These are phyloP conservation scores for Peromyscus aztecus DNA, from an alignment of 2,797 vertebrate genomes.

Conservation along the genomic window DNA sequence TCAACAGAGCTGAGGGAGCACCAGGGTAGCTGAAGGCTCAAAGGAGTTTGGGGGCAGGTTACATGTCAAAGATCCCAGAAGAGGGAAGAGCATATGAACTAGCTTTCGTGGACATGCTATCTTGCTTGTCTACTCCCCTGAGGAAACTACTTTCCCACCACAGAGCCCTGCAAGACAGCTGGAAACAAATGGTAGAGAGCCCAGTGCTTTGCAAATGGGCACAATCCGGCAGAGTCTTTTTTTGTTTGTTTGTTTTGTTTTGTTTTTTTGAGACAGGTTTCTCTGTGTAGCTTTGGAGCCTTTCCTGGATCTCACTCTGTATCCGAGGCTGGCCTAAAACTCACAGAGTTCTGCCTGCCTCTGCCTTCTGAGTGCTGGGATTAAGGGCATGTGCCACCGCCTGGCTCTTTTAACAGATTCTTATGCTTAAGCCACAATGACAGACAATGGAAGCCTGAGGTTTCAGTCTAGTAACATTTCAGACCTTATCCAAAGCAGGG, in stretches of 20 bases:
- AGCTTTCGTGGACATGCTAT: neutral
- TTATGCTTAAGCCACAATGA: neutral
- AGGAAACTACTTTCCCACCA: neutral
- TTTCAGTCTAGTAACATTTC: constrained; percentile 21
- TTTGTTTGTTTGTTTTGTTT: too few relatives aligned
- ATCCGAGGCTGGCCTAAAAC: too few relatives aligned
- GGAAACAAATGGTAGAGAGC: neutral
- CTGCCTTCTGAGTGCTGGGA: too few relatives aligned
- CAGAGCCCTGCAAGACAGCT: neutral
- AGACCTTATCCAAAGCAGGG: neutral
- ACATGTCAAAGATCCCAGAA: neutral
- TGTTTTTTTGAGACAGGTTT: too few relatives aligned
- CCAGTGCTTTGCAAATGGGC: neutral
- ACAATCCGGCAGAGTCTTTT: neutral
- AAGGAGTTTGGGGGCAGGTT: neutral
- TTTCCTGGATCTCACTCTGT: too few relatives aligned
- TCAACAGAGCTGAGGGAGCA: neutral
- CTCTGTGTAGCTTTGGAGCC: too few relatives aligned
- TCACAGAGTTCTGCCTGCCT: too few relatives aligned
- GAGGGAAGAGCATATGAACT: neutral
- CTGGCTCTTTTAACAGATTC: neutral
- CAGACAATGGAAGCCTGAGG: neutral
- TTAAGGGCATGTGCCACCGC: too few relatives aligned
- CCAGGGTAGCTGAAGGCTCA: neutral
- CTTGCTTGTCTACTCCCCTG: neutral